Conservation (phyloP, 2,797 vertebrate genomes). For the Helostoma temminkii region DNA sequence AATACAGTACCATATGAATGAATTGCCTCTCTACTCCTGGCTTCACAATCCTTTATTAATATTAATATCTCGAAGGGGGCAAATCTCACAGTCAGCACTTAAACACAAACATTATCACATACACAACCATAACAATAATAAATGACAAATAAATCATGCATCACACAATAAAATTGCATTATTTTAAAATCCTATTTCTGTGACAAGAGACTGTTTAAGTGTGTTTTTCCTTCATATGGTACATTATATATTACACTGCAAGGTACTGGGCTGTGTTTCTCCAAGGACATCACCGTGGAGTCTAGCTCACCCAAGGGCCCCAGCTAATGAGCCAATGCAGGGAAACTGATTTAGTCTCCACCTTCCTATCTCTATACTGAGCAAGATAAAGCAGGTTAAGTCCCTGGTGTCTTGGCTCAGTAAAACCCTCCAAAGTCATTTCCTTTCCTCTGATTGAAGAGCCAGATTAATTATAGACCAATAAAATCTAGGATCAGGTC, state of each 20-base stretch:
- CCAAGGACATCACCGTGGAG: conserved; percentile 64
- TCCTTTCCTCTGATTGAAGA: conserved; percentile 54
- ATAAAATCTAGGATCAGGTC: conserved; percentile 55
- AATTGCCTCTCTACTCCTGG: conserved; percentile 7
- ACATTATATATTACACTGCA: too few species aligned
- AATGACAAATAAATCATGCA: too few species aligned
- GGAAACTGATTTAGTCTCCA: conserved; percentile 75
- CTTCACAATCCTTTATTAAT: conserved; percentile 15
- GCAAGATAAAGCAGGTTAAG: conserved; percentile 67
- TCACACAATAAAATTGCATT: too few species aligned
- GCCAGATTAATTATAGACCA: conserved; percentile 64
- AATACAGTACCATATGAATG: conserved; percentile 5
- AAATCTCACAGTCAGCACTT: too few species aligned
- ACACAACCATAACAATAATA: too few species aligned
- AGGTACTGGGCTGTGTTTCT: conserved; percentile 40
- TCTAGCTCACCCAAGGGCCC: conserved; percentile 54
- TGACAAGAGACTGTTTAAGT: too few species aligned
- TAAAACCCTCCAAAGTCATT: conserved; percentile 65
- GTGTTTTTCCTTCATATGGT: too few species aligned
- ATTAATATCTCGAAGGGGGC: too few species aligned
- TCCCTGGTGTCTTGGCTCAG: conserved; percentile 61
- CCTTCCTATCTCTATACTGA: conserved; percentile 53
- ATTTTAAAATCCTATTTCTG: too few species aligned
- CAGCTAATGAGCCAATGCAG: conserved; percentile 72
- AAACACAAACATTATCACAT: too few species aligned